Evolutionary conservation across 1,140 invertebrate genomes (phyloP), one percentile per base, ranked within the genome.

Genomic region (Stenopsyche tienmushanensis): DNA sequence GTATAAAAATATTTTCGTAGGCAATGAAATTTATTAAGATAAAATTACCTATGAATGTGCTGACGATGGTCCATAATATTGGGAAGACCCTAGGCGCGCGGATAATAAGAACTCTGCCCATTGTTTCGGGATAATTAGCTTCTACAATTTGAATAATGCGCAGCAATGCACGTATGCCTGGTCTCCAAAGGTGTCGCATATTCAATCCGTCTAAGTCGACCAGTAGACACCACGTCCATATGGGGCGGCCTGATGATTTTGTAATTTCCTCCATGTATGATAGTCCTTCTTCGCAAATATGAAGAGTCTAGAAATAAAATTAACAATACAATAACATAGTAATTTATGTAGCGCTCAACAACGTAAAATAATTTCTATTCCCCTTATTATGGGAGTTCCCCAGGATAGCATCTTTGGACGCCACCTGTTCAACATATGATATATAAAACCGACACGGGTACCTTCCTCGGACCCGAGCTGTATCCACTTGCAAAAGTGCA

Each of bases 11-110:
- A 5, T 24, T 39, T 44, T n/a, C n/a, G n/a, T n/a, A n/a, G n/a
- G n/a, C n/a, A n/a, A n/a, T 59, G 29, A 34, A 13, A 34, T 34
- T 34, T 13, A 34, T 34, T 34, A 34, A 7, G 29, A 34, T 34
- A 7, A 34, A 71, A 78, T 82, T 76, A 89, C 87, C 85, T 72
- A 98, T 98, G 76, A 98, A 97, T n/a, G 94, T 94, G 73, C 92
- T 93, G 55, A 98, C 91, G 47, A 98, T 85, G 0, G 95, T 97
- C 96, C 96, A 98, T n/a, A 97, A 82, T 64, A 98, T 94, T 0
- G 96, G 96, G 75, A 98, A 98, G 45, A 97, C 94, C 67, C 94
- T 83, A 1, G 94, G 94, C 24, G 93, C 93, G 67, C 93, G 82
- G 58, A 94, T 90, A 66, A 96, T 92, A 21, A 96, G 81, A 50